phyloP scores from a whole-genome alignment of 2,797 vertebrate genomes.

The Sus cebifrons region DNA sequence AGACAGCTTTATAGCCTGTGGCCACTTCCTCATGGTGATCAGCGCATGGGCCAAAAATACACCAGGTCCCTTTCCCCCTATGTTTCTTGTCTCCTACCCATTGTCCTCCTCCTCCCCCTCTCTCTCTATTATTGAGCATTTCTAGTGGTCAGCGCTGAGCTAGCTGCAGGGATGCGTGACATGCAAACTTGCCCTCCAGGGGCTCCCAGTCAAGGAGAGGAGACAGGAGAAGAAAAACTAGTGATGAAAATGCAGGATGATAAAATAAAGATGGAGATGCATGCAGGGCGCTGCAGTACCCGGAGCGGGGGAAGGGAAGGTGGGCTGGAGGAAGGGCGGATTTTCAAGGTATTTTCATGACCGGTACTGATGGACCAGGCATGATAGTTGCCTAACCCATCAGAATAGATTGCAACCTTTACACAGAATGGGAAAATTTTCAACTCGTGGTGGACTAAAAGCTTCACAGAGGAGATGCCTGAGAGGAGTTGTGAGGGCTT shows the following conservation, averaged over 20 bases:
- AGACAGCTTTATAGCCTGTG: constrained; percentile 64
- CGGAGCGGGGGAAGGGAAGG: neutral
- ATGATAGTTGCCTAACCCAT: neutral
- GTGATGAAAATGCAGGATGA: neutral
- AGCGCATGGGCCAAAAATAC: constrained; percentile 26
- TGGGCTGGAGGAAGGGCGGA: no score
- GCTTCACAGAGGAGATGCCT: neutral
- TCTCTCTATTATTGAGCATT: neutral
- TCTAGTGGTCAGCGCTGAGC: neutral
- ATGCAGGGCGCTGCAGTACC: neutral
- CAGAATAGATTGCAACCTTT: constrained; percentile 19
- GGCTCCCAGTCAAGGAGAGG: neutral
- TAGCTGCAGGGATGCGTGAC: no score
- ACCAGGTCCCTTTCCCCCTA: neutral
- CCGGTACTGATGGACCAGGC: neutral
- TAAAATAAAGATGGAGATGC: neutral
- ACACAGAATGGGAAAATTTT: no score
- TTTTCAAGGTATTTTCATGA: neutral
- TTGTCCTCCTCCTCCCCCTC: neutral
- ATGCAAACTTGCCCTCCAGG: neutral
- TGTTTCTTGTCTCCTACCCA: neutral
- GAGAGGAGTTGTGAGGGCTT: neutral
- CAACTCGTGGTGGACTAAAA: no score
- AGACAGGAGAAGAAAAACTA: neutral
- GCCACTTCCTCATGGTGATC: constrained; percentile 35